Conservation (phyloP, 37 sponge, comb jelly and placozoan species). For the Ephydatia muelleri region DNA sequence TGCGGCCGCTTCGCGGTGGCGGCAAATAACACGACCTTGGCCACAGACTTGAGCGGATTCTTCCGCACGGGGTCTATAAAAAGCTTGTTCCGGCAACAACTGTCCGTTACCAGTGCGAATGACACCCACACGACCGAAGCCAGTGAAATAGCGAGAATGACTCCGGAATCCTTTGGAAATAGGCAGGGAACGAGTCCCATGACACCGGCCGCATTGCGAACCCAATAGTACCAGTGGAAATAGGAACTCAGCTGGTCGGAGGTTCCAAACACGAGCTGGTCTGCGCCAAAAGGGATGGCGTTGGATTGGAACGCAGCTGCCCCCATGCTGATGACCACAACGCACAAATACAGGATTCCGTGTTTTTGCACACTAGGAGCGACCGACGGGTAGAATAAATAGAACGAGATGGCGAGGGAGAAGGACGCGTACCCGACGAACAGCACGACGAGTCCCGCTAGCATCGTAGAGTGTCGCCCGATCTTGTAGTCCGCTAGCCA, state of each 20-base stretch:
- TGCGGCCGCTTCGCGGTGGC: conserved; percentile 8
- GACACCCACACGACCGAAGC: neutral
- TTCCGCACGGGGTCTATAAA: neutral
- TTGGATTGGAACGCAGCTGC: conserved; percentile 50
- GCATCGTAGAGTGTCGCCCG: conserved; percentile 6
- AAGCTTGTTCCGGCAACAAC: neutral
- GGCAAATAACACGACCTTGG: conserved; percentile 6
- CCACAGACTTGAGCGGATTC: conserved; percentile 13
- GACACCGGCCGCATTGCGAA: conserved; percentile 40
- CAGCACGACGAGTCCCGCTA: neutral
- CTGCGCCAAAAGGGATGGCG: conserved; percentile 48
- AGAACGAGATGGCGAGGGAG: conserved; percentile 3
- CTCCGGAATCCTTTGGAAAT: neutral
- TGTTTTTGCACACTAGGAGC: neutral
- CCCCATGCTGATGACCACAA: conserved; percentile 24
- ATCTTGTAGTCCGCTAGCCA: conserved; percentile 18
- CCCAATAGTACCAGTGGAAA: conserved; percentile 73
- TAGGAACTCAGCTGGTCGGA: conserved; percentile 47
- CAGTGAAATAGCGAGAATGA: neutral
- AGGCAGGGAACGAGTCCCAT: neutral
- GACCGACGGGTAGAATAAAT: neutral
- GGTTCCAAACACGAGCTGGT: conserved; percentile 32
- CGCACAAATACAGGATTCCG: neutral
- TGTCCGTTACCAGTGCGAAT: conserved; percentile 20
- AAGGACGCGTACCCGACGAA: conserved; percentile 15